Evolutionary conservation across 2,888 invertebrate species (phyloP).

Genomic region (Lepidocyrtoides sp.): DNA sequence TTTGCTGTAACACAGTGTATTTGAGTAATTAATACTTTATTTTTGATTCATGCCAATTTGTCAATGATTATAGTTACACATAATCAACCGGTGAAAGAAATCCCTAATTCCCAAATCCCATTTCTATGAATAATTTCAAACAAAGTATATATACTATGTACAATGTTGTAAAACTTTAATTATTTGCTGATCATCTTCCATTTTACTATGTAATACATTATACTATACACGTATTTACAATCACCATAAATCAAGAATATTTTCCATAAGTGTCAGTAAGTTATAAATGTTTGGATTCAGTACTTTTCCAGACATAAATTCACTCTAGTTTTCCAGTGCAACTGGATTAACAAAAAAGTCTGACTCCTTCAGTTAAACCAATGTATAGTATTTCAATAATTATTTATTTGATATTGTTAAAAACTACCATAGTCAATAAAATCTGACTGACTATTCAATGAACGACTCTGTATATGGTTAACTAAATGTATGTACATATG

Average conservation of each 20-base stretch:
- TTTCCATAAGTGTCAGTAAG: background rate
- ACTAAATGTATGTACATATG: too few relatives aligned
- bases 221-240: background rate
- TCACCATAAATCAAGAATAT: background rate
- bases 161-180: background rate
- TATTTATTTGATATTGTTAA: too few relatives aligned
- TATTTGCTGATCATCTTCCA: background rate
- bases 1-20: slow-evolving; percentile 13
- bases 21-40: slow-evolving; percentile 28
- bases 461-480: too few relatives aligned
- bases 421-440: too few relatives aligned
- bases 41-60: background rate
- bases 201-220: background rate
- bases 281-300: background rate
- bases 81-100: background rate
- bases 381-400: too few relatives aligned
- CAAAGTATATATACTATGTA: background rate
- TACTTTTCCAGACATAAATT: background rate
- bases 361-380: background rate
- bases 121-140: background rate
- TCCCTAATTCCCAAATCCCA: too few relatives aligned
- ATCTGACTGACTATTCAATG: too few relatives aligned
- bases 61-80: background rate
- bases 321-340: too few relatives aligned
- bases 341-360: background rate